Conservation (phyloP, 2,113 vertebrate species). For the Poeciliopsis prolifica region DNA sequence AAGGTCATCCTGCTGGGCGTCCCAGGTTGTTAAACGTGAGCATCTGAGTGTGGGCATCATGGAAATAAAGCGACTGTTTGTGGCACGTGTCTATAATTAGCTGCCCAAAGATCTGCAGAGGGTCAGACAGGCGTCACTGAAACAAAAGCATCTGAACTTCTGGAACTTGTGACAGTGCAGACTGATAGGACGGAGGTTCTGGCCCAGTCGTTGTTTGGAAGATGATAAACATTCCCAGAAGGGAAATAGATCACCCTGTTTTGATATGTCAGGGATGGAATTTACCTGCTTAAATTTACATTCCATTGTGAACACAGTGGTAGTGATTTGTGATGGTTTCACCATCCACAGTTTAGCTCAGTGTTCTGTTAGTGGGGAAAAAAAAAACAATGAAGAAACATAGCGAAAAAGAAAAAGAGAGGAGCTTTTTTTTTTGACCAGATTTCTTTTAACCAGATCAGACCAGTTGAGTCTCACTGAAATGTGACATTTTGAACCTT, state of each 20-base stretch:
- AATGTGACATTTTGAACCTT: not conserved
- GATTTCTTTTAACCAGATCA: not conserved
- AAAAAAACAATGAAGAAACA: not conserved
- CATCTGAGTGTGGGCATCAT: constrained; percentile 23
- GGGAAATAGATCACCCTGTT: constrained; percentile 20
- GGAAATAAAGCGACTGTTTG: constrained; percentile 17
- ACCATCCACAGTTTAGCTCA: constrained; percentile 14
- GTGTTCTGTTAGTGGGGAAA: not conserved
- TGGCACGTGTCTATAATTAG: constrained; percentile 56
- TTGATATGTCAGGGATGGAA: constrained; percentile 15
- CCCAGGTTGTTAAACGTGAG: constrained; percentile 12
- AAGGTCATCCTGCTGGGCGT: constrained; percentile 19
- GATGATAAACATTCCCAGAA: constrained; percentile 52
- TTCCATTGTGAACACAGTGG: constrained; percentile 38
- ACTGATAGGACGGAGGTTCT: constrained; percentile 35
- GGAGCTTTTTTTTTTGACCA: too few species aligned
- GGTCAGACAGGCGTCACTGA: constrained; percentile 58
- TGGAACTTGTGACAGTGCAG: constrained; percentile 44
- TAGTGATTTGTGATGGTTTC: constrained; percentile 1
- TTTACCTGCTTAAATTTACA: constrained; percentile 36
- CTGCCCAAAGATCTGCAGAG: constrained; percentile 41
- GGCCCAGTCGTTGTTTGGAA: constrained; percentile 39
- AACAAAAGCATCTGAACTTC: constrained; percentile 49
- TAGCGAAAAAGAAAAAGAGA: not conserved
- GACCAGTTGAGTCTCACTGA: not conserved